Evolutionary conservation across 2,888 invertebrate genomes (phyloP).

Genomic region (Xestia rhomboidea): DNA sequence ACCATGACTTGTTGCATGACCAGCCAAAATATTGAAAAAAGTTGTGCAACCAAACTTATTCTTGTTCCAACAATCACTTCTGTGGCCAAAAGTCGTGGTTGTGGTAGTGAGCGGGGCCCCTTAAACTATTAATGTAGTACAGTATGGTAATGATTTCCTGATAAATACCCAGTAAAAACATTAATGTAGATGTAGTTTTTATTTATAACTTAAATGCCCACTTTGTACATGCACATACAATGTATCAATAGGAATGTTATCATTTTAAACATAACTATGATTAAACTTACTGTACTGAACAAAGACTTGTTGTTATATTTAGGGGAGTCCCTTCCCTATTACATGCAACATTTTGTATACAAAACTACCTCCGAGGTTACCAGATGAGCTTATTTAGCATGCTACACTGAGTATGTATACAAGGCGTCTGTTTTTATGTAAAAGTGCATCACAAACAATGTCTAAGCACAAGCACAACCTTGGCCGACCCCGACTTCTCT

Average conservation of each 20-base stretch:
- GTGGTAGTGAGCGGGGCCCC: background rate
- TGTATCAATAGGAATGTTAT: background rate
- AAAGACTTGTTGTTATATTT: slow-evolving; percentile 6
- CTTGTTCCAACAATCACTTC: background rate
- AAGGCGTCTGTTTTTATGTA: background rate
- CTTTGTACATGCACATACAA: background rate
- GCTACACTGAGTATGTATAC: background rate
- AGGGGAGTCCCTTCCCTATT: background rate
- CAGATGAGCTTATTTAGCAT: background rate
- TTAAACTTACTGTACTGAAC: background rate
- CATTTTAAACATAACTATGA: background rate
- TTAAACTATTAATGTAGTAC: background rate
- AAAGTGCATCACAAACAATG: slow-evolving; percentile 14
- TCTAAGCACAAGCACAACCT: slow-evolving; percentile 23
- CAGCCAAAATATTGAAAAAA: background rate
- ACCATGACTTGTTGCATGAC: background rate
- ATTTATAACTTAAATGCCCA: background rate
- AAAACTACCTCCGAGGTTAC: background rate
- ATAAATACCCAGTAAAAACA: background rate
- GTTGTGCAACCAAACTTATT: background rate
- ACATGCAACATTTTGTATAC: background rate
- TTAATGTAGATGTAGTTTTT: background rate
- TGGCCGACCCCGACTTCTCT: slow-evolving; percentile 29
- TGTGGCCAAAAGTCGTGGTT: background rate
- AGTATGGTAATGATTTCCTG: background rate